Conservation (phyloP, 1,140 invertebrate genomes). For the Plectrocnemia conspersa region DNA sequence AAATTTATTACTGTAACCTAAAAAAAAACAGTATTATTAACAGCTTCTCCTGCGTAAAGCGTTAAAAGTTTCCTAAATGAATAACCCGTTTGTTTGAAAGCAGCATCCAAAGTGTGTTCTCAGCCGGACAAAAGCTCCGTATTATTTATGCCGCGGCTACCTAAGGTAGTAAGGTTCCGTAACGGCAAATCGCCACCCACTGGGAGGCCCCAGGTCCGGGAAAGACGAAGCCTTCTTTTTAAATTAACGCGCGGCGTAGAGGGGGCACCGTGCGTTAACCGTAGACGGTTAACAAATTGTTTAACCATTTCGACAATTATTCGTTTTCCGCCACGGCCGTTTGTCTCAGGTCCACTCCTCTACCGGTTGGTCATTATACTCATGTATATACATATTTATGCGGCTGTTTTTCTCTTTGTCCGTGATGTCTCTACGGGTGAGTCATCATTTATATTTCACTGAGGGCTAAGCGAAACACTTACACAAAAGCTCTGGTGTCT, state of each 20-base stretch:
- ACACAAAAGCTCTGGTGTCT: background rate
- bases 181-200: conserved; percentile 2
- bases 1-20: no score
- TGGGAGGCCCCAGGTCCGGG: background rate
- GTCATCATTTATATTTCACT: conserved; percentile 5
- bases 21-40: no score
- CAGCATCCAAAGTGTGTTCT: no score
- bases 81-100: no score
- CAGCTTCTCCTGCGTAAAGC: no score
- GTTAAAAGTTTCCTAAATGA: no score
- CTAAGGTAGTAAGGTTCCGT: background rate
- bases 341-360: conserved; percentile 8
- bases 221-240: conserved; percentile 15
- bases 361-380: no score
- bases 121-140: background rate
- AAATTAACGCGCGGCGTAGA: conserved; percentile 22
- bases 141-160: conserved; percentile 6
- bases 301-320: conserved; percentile 30
- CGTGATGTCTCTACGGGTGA: background rate
- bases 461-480: conserved; percentile 1
- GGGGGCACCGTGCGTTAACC: no score
- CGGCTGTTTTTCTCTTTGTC: conserved; percentile 3
- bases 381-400: conserved; percentile 7
- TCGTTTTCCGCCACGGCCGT: conserved; percentile 3
- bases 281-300: conserved; percentile 23